Evolutionary conservation across 1,140 invertebrate species (phyloP).

Genomic region (Drosophila bipectinata): DNA sequence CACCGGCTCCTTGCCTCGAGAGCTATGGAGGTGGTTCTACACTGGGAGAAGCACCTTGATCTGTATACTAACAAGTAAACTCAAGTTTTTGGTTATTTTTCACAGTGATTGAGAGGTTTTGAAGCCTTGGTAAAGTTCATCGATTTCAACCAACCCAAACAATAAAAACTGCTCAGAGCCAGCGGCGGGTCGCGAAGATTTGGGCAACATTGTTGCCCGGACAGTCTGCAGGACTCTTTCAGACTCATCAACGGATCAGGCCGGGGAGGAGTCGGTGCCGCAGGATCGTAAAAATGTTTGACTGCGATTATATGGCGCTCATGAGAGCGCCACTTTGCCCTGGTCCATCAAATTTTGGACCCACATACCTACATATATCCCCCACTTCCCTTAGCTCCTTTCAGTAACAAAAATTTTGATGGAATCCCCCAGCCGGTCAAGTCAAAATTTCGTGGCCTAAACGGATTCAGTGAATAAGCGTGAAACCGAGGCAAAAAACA

Average conservation of each 20-base stretch:
- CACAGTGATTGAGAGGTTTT: neutral
- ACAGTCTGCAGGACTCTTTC: constrained; percentile 30
- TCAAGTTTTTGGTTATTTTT: neutral
- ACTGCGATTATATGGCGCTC: constrained; percentile 81
- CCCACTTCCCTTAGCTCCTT: neutral
- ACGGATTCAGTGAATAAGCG: constrained; percentile 38
- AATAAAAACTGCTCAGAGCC: constrained; percentile 74
- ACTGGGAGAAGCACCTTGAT: neutral
- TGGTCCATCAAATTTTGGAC: constrained; percentile 13
- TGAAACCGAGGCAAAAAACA: constrained; percentile 10
- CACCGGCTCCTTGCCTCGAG: constrained; percentile 52
- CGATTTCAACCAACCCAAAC: constrained; percentile 72
- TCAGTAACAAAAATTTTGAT: constrained; percentile 11
- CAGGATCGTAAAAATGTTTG: constrained; percentile 77
- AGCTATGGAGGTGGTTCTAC: neutral
- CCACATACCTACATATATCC: too few relatives aligned
- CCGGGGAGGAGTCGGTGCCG: constrained; percentile 13
- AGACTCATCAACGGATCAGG: constrained; percentile 46
- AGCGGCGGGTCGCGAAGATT: constrained; percentile 55
- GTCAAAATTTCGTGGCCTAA: constrained; percentile 14
- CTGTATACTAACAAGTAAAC: too few relatives aligned
- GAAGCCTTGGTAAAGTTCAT: constrained; percentile 68
- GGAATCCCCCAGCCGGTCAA: constrained; percentile 10
- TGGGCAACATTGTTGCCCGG: constrained; percentile 65
- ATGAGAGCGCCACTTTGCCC: constrained; percentile 75